Evolutionary conservation across 2,797 vertebrate genomes (phyloP).

Genomic region (Bradypodion pumilum): DNA sequence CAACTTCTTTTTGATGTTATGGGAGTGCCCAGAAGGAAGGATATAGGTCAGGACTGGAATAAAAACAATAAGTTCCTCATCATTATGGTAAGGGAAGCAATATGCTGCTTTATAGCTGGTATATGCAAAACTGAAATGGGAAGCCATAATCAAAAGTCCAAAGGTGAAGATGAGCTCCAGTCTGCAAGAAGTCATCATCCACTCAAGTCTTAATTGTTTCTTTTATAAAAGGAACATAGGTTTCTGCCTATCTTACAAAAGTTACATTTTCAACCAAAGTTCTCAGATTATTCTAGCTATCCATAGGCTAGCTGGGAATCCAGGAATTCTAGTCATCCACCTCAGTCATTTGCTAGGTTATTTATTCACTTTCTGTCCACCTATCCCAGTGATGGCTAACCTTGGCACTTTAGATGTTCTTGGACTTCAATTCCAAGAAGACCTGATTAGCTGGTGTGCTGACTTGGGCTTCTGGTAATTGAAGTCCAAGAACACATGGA

Average conservation of each 20-base stretch:
- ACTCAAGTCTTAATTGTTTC: neutral
- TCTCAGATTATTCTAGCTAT: neutral
- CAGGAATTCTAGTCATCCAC: too few species aligned
- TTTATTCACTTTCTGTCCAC: too few species aligned
- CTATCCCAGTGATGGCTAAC: too few species aligned
- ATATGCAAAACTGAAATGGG: conserved; percentile 9
- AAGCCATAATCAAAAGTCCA: conserved; percentile 4
- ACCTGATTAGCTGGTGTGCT: too few species aligned
- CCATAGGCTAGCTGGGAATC: too few species aligned
- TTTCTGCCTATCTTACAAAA: too few species aligned
- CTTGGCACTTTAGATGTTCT: too few species aligned
- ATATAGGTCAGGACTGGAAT: neutral
- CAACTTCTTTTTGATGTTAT: neutral
- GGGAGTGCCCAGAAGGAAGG: neutral
- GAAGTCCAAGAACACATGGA: too few species aligned
- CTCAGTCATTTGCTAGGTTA: too few species aligned
- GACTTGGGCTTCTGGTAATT: too few species aligned
- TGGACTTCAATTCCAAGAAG: too few species aligned
- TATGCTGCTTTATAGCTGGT: neutral
- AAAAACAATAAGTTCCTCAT: neutral
- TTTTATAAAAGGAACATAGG: neutral
- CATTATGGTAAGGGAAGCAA: neutral
- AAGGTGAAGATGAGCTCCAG: conserved; percentile 2
- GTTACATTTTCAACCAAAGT: neutral
- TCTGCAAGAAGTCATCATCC: neutral